Percentiles rank a stretch among this genome's conserved stretches.
Evolutionary conservation across 2,888 invertebrate genomes (phyloP).

Genomic region (Invenusta paracnida): DNA sequence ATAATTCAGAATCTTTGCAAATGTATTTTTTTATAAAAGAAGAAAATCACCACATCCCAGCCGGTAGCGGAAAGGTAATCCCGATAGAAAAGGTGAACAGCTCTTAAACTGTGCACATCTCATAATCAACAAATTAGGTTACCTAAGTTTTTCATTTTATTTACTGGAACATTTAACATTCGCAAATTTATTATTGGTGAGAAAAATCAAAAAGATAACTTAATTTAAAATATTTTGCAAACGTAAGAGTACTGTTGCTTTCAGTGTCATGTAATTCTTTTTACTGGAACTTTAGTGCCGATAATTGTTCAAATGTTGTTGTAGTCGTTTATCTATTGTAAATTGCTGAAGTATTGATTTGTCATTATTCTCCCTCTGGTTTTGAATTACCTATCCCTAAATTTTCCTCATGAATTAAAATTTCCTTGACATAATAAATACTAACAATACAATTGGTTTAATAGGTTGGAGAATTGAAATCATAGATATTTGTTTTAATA

Average conservation of each 20-base stretch:
- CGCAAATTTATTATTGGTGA: neutral
- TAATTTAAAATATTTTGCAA: neutral
- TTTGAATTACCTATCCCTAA: neutral
- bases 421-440: neutral
- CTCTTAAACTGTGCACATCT: neutral
- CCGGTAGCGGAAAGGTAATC: neutral
- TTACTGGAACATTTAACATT: neutral
- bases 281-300: neutral
- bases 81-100: neutral
- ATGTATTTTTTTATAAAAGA: neutral
- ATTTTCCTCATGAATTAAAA: neutral
- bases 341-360: neutral
- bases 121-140: neutral
- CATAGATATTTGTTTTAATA: no score
- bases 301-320: conserved; percentile 1
- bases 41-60: neutral
- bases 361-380: neutral
- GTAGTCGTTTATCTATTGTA: neutral
- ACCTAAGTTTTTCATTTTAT: neutral
- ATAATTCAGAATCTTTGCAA: conserved; percentile 1
- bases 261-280: conserved; percentile 2
- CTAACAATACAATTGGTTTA: neutral
- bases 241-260: neutral
- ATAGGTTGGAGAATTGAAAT: neutral
- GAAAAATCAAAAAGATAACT: neutral